Conservation (phyloP, 1,140 invertebrate genomes). For the Megathymus violae region DNA sequence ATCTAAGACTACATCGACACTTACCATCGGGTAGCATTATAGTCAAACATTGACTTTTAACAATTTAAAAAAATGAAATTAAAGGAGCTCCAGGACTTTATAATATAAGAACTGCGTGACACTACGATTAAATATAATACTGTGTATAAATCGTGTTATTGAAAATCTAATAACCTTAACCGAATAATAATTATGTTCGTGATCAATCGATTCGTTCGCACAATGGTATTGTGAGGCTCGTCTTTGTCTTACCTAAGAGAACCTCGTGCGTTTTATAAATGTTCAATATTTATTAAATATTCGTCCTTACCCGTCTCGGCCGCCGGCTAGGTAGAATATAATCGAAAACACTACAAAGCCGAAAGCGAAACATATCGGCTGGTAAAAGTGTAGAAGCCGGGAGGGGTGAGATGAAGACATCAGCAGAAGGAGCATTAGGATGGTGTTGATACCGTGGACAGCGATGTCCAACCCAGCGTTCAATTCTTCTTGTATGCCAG, state of each 20-base stretch:
- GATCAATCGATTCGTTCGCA: conserved; percentile 9
- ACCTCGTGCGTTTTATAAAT: conserved; percentile 12
- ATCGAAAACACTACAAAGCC: conserved; percentile 88
- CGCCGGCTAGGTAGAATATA: conserved; percentile 90
- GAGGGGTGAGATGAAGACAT: conserved; percentile 87
- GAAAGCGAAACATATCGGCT: conserved; percentile 85
- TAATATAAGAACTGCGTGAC: too few relatives aligned
- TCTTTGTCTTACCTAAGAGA: conserved; percentile 11
- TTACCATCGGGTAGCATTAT: too few relatives aligned
- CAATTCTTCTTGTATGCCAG: conserved; percentile 64
- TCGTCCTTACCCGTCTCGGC: conserved; percentile 85
- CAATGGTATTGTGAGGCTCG: conserved; percentile 17
- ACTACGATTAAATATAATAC: too few relatives aligned
- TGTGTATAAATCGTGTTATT: neutral
- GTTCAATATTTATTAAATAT: conserved; percentile 18
- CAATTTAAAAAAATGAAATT: too few relatives aligned
- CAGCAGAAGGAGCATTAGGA: conserved; percentile 89
- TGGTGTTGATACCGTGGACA: conserved; percentile 89
- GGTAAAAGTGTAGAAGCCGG: conserved; percentile 88
- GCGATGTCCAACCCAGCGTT: conserved; percentile 86
- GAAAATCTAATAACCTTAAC: neutral
- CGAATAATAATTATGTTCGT: conserved; percentile 6
- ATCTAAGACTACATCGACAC: too few relatives aligned
- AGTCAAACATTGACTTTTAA: too few relatives aligned
- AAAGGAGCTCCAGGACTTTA: too few relatives aligned